phyloP scores from a whole-genome alignment of 2,113 vertebrate species.

The Myanophis thanlyinensis region DNA sequence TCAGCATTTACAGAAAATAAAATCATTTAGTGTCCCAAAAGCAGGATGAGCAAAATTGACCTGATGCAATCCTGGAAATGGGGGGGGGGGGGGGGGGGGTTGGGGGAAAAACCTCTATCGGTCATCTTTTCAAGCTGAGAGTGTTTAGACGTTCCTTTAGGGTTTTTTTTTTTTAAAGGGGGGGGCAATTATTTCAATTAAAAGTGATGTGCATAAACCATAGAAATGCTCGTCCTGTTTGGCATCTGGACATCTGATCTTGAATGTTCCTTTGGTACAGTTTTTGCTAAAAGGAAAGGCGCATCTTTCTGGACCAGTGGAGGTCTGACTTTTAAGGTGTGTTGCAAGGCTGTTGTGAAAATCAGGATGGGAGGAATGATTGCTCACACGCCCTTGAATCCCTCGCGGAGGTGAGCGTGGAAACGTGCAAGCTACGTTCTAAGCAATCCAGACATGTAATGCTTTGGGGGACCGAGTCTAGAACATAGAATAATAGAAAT shows the following conservation, averaged over 20 bases:
- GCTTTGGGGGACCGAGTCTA: background rate
- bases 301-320: background rate
- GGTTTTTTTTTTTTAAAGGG: background rate
- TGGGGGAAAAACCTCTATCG: fast-evolving
- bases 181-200: background rate
- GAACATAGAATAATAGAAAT: background rate
- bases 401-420: background rate
- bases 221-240: background rate
- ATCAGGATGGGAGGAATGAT: too few species aligned
- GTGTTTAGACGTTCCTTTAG: background rate
- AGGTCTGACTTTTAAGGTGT: background rate
- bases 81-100: too few species aligned
- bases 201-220: background rate
- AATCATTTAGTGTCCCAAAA: background rate
- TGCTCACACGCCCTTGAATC: background rate
- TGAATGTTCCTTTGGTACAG: background rate
- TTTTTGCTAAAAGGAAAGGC: background rate
- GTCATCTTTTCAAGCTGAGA: background rate
- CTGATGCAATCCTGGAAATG: background rate
- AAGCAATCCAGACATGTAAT: background rate
- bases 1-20: background rate
- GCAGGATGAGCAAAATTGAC: background rate
- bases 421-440: background rate
- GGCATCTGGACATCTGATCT: background rate
- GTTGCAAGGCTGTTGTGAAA: background rate